Percentiles rank a stretch among this genome's conserved stretches.
phyloP scores from a whole-genome alignment of 2,888 invertebrate genomes.

The Ichneumon xanthorius region DNA sequence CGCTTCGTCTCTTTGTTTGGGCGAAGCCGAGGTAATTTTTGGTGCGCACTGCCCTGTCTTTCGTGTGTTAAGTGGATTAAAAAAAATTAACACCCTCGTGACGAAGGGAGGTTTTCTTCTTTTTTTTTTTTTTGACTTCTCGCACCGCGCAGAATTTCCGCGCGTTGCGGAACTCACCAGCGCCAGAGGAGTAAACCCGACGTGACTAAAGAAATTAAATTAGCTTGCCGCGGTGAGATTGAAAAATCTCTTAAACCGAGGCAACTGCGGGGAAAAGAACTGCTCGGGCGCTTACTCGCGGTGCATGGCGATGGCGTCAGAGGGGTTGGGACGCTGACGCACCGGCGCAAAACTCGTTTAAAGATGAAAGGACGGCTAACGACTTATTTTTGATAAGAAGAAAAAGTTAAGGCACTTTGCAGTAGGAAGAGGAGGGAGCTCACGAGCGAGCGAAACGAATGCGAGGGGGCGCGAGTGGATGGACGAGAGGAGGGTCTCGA shows the following conservation, averaged over 20 bases:
- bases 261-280: conserved; percentile 75
- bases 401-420: conserved; percentile 84
- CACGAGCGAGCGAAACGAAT: conserved; percentile 48
- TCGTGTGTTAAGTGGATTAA: conserved; percentile 7
- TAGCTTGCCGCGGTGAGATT: conserved; percentile 82
- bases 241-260: conserved; percentile 84
- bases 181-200: conserved; percentile 59
- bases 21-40: background rate
- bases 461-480: conserved; percentile 41
- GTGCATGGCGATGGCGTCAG: conserved; percentile 42
- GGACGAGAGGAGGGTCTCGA: conserved; percentile 17
- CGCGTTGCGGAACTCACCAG: conserved; percentile 53
- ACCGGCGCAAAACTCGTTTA: conserved; percentile 84
- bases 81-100: conserved; percentile 4
- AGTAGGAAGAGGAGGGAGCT: conserved; percentile 53
- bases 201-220: conserved; percentile 79
- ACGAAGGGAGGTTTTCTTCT: background rate
- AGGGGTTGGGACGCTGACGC: conserved; percentile 53
- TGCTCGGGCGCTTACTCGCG: conserved; percentile 20
- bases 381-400: conserved; percentile 85
- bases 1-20: background rate
- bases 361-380: conserved; percentile 85
- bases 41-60: background rate
- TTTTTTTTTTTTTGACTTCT: background rate
- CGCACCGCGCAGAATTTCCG: conserved; percentile 57